Evolutionary conservation across 2,797 vertebrate species (phyloP), one percentile per base, ranked within the genome.

Genomic region (Sebastes variabilis): DNA sequence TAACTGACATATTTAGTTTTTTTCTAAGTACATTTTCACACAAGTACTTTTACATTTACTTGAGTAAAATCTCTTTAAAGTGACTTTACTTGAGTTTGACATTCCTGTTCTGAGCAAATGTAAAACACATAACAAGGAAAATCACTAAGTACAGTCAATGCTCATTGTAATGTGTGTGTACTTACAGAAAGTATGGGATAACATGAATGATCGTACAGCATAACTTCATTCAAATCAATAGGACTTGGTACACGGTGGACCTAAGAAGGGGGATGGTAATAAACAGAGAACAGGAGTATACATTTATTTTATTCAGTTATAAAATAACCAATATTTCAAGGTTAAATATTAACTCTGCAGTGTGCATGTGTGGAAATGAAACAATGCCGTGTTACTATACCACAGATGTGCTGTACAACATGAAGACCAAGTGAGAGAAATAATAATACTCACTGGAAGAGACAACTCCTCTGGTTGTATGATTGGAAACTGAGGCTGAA

Each of bases 401-500:
- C 64, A 9, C 10, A 34, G 8, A 32, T 5, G 32, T 59, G 36
- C 11, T 27, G 18, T 5, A 29, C 18, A 38, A 62, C 8, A 36
- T n/a, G 7, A 16, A 24, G 6, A 20, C 14, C 22, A 34, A 8
- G 6, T 9, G 6, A 13, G 20, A 32, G 13, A 13, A 46, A 49
- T 8, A 42, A 13, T 42, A 13, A 12, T 7, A 77, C 78, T 77
- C 20, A 84, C 77, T 3, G 82, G 58, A 32, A 1, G 0, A 22
- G 29, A 18, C 3, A 10, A 10, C 3, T 8, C 6, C 2, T 58
- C 56, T 0, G 5, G 24, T 13, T 1, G 4, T 14, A 2, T 58
- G 14, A 42, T 42, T 42, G 38, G 38, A 42, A 14, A 1, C 38
- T 0, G 25, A 71, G 7, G 58, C 59, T n/a, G 54, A 62, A 70